Percentiles rank a stretch among this genome's conserved stretches.
Conservation (phyloP, 1,140 invertebrate genomes). For the Bombus confusus region DNA sequence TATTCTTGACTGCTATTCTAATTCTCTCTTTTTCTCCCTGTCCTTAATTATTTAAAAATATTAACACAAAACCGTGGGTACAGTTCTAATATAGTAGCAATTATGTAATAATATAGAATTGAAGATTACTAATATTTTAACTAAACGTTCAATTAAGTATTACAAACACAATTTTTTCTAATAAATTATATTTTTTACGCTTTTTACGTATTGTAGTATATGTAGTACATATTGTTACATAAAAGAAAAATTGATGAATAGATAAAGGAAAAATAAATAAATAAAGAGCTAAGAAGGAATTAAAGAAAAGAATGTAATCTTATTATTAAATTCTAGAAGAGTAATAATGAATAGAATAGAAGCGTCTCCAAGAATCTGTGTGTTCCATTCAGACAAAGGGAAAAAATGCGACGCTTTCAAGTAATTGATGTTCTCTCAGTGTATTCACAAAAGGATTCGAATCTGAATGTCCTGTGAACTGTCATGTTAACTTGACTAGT, state of each 20-base stretch:
- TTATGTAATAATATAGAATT: not conserved
- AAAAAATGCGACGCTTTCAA: not conserved
- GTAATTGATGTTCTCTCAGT: not conserved
- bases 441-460: not conserved
- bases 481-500: not conserved
- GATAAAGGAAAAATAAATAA: not conserved
- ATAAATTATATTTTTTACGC: not conserved
- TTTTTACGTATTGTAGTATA: not conserved
- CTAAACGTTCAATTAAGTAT: not conserved
- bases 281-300: not conserved
- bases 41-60: not conserved
- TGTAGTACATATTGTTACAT: not conserved
- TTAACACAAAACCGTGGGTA: not conserved
- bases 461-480: not conserved
- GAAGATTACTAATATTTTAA: not conserved
- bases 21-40: not conserved
- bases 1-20: not conserved
- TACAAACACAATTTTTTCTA: not conserved
- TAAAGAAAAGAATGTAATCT: not conserved
- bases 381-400: not conserved
- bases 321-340: slow-evolving; percentile 1
- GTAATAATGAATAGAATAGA: not conserved
- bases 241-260: not conserved
- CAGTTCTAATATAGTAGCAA: not conserved
- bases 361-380: not conserved